Base-by-base conservation (phyloP, 2,888 invertebrate species). In the Caenorhabditis angaria region DNA sequence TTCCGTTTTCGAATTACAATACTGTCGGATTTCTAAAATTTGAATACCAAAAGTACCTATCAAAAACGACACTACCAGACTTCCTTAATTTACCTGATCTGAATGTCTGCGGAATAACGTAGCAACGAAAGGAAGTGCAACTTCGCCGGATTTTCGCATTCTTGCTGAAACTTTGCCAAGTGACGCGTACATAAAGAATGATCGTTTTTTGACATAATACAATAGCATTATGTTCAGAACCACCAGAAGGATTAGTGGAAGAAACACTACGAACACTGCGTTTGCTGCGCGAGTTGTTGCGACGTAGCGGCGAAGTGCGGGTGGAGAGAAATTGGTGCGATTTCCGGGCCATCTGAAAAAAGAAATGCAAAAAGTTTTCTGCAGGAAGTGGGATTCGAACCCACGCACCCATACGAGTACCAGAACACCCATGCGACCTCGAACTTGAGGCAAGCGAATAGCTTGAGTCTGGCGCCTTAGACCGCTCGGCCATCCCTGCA, bases 401-500 rank as follows among this genome's bases (percentile, higher is more conserved):
- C 80, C 80, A 80, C 80, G 80, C 80, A 75, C 71, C 71, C 79
- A 75, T 80, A 76, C 78, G 80, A 80, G 74, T 73, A 80, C 79
- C 80, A 80, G 80, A 78, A n/a, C n/a, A n/a, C 32, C 32, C 32
- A 41, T 12, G 3, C 32, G 32, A 59, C 65, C 64, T 68, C 67
- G 65, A 65, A 67, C 72, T 64, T 41, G 71, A 66, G 67, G 67
- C 50, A 71, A 71, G 71, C 66, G 32, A 8, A 32, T 10, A n/a
- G 79, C 88, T 87, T 88, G 88, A 88, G 88, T 88, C 88, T 88
- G 88, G 87, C 88, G 88, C 88, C 88, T 88, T 88, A 88, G 88
- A 88, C 87, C 88, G 82, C 87, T 87, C 87, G 87, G 87, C 87
- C 87, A 85, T 81, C 82, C 82, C 77, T 79, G 78, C 78, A 1